Conservation (phyloP, 2,797 vertebrate species). For the Characodon lateralis region DNA sequence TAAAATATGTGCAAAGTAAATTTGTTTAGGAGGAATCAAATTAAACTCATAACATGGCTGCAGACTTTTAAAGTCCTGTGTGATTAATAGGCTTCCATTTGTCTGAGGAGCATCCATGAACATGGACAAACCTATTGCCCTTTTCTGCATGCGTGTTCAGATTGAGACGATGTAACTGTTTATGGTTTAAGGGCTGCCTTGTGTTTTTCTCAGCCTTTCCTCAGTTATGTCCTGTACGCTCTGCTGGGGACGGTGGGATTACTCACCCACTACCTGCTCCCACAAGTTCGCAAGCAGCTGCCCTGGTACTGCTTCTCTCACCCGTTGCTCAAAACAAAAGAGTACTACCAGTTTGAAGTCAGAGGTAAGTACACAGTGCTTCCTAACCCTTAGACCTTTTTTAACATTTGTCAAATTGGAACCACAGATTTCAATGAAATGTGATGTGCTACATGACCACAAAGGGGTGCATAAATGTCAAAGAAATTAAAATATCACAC, state of each 20-base stretch:
- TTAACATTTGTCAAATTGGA: background rate
- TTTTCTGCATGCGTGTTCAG: background rate
- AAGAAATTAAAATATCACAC: background rate
- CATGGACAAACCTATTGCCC: background rate
- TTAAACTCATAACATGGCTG: background rate
- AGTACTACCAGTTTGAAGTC: conserved; percentile 98
- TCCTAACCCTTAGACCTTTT: background rate
- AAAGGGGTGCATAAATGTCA: background rate
- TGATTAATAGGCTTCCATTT: background rate
- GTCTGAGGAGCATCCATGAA: background rate
- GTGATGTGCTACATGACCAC: background rate
- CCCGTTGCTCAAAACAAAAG: conserved; percentile 94
- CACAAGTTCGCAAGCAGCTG: conserved; percentile 96
- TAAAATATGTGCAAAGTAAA: background rate
- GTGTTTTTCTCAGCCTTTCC: conserved; percentile 85
- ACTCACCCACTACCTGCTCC: conserved; percentile 94
- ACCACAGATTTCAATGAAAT: background rate
- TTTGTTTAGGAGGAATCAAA: background rate
- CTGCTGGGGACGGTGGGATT: conserved; percentile 91
- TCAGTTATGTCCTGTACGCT: conserved; percentile 94
- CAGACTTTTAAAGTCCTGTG: background rate
- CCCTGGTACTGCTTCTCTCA: conserved; percentile 99
- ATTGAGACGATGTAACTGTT: background rate
- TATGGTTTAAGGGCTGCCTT: background rate
- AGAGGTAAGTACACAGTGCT: conserved; percentile 78